These are phyloP conservation scores for Erebia palarica DNA, from an alignment of 2,888 invertebrate species.

Conservation along the genomic window DNA sequence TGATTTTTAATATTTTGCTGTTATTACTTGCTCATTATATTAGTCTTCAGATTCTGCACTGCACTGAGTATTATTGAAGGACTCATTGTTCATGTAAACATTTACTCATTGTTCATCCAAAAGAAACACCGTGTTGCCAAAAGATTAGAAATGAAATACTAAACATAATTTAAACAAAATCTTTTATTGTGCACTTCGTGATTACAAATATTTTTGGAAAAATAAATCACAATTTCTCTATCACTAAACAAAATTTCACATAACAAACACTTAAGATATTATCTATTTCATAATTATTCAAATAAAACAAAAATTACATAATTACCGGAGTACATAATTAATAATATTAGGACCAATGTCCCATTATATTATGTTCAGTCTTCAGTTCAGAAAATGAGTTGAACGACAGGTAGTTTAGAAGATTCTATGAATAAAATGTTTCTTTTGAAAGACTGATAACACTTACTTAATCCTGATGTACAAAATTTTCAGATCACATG, in stretches of 20 bases:
- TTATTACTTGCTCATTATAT: no score
- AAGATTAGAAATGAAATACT: background rate
- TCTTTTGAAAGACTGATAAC: background rate
- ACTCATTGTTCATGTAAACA: no score
- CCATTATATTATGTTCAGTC: no score
- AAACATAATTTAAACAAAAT: background rate
- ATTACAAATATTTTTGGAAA: background rate
- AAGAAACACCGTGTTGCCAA: no score
- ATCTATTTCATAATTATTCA: slow-evolving; percentile 1
- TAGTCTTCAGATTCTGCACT: no score
- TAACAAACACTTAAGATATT: background rate
- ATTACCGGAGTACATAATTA: background rate
- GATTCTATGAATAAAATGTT: no score
- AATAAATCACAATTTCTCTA: background rate
- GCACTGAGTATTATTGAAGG: no score
- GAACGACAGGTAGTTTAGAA: no score
- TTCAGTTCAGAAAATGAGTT: no score
- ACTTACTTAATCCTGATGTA: background rate
- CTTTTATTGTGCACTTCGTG: background rate
- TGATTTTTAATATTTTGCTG: no score
- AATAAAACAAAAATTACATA: background rate
- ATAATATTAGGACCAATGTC: no score
- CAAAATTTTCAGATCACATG: background rate
- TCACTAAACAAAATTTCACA: background rate
- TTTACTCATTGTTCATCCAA: no score